Conservation (phyloP, 2,797 vertebrate genomes). For the Pogonophryne albipinna region DNA sequence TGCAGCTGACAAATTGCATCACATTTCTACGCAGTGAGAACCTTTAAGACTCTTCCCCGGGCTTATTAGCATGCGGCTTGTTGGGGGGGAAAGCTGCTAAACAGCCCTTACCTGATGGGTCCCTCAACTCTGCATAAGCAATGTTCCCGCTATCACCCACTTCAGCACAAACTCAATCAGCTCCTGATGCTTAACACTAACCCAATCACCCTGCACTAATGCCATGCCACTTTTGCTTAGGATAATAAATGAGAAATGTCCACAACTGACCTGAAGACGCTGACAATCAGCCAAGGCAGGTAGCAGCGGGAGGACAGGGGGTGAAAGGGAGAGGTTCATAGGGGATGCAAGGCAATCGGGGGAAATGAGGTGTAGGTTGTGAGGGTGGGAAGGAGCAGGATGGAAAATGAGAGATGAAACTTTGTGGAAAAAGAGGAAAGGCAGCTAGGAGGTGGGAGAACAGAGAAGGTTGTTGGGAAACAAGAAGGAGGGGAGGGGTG, state of each 20-base stretch:
- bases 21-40: constrained; percentile 40
- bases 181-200: constrained; percentile 86
- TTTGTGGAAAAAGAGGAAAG: constrained; percentile 21
- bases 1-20: constrained; percentile 52
- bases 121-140: constrained; percentile 72
- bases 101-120: constrained; percentile 56
- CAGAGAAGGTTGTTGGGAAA: constrained; percentile 27
- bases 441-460: constrained; percentile 5
- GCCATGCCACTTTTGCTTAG: constrained; percentile 82
- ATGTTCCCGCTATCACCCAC: constrained; percentile 66
- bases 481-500: constrained; percentile 1
- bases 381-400: constrained; percentile 12
- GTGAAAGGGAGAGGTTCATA: constrained; percentile 27
- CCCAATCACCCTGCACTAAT: constrained; percentile 81
- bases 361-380: constrained; percentile 24
- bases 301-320: constrained; percentile 9
- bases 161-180: constrained; percentile 81
- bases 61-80: constrained; percentile 68
- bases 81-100: constrained; percentile 36
- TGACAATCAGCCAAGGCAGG: constrained; percentile 59
- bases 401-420: not conserved
- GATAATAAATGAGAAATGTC: constrained; percentile 85
- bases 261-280: constrained; percentile 71
- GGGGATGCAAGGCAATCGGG: constrained; percentile 29
- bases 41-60: constrained; percentile 39